Evolutionary conservation across 2,888 invertebrate genomes (phyloP).

Genomic region (Agrypnus murinus): DNA sequence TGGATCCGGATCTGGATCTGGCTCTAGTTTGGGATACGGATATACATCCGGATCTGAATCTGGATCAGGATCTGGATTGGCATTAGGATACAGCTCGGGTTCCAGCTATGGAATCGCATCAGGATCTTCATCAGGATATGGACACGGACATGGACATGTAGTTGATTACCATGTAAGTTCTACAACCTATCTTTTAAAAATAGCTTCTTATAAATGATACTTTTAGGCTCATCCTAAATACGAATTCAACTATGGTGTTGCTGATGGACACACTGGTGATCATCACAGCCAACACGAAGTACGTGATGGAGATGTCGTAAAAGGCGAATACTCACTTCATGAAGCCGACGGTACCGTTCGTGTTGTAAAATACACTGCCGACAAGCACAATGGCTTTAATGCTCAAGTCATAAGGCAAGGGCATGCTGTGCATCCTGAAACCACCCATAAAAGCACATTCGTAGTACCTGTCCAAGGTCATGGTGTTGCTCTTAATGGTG

Average conservation of each 20-base stretch:
- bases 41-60: too few species aligned
- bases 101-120: too few species aligned
- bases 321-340: slow-evolving; percentile 72
- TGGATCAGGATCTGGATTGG: too few species aligned
- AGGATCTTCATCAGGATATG: too few species aligned
- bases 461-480: neutral
- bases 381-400: slow-evolving; percentile 72
- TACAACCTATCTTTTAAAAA: too few species aligned
- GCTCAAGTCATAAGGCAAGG: slow-evolving; percentile 52
- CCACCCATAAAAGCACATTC: slow-evolving; percentile 40
- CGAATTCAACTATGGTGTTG: slow-evolving; percentile 75
- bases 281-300: slow-evolving; percentile 75
- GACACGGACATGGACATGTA: neutral
- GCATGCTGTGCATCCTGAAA: slow-evolving; percentile 56
- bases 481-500: neutral
- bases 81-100: too few species aligned
- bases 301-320: slow-evolving; percentile 72
- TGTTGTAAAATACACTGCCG: slow-evolving; percentile 73
- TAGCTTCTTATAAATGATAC: too few species aligned
- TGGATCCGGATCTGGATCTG: too few species aligned
- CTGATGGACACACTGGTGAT: slow-evolving; percentile 75
- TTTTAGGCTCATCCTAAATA: slow-evolving; percentile 81
- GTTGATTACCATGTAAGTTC: neutral
- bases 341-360: slow-evolving; percentile 73
- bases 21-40: too few species aligned